Base-by-base conservation (phyloP, 2,888 invertebrate species). In the Cyaniris semiargus region DNA sequence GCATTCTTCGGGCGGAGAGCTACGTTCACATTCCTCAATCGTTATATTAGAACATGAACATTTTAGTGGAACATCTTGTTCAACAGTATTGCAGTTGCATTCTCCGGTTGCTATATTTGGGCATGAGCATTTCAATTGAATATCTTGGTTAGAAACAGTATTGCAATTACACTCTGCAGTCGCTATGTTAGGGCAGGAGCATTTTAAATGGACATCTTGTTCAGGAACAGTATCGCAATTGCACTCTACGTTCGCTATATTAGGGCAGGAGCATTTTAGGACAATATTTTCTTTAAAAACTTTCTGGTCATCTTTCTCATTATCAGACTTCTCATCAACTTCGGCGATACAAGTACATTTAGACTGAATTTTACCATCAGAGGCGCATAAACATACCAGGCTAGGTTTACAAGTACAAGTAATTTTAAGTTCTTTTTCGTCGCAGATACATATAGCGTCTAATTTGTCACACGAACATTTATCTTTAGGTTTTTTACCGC, bases 81-180 rank as follows among this genome's bases (percentile, higher is more conserved):
- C 93, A 93, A 78, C 86, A 1, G 88, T 86, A 77, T 86, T 89
- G 79, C 92, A 93, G 80, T 83, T 81, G 79, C 93, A 93, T 71
- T 83, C 79, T 23, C 79, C 80, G 3, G 82, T 80, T 34, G 81
- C 75, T 75, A 81, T 79, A 6, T 80, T 81, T 56, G 83, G 82
- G 79, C 92, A 93, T 48, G 80, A 86, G 80, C 92, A 93, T 75
- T 83, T 83, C 79, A 82, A 81, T 8, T 84, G 82, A 7, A 78
- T 83, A 77, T 66, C 91, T 91, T 58, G 80, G 84, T 78, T 93
- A 93, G 53, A 53, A 18, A 53, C 53, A 0, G 88, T 86, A 77
- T 86, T 89, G 79, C 92, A 93, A 80, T 83, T 81, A 79, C 93
- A 93, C 70, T 83, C 80, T 23, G 79, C 79, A 1, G 82, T 80